Evolutionary conservation across 30 jellyfish, hydroid and myxozoan genomes (phyloP).

Genomic region (Hydra vulgaris): DNA sequence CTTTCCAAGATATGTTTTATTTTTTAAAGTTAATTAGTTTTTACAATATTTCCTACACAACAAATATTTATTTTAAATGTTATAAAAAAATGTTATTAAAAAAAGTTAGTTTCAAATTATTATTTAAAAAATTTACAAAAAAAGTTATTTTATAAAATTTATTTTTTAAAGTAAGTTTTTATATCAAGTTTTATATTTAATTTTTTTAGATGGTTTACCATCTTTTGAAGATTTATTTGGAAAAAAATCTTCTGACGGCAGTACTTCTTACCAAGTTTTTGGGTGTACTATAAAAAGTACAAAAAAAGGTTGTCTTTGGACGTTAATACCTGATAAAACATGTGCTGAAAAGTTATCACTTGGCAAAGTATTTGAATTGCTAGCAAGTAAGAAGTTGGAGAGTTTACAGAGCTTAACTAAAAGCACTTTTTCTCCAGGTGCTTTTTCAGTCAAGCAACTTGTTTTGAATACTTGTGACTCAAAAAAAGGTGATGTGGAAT

Average conservation of each 20-base stretch:
- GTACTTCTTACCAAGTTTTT: slow-evolving; percentile 3
- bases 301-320: background rate
- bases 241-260: slow-evolving; percentile 11
- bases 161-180: too few relatives aligned
- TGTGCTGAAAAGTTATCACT: slow-evolving; percentile 21
- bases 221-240: slow-evolving; percentile 9
- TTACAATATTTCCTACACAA: too few relatives aligned
- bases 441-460: background rate
- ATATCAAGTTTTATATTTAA: too few relatives aligned
- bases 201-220: too few relatives aligned
- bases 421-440: slow-evolving; percentile 9
- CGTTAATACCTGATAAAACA: slow-evolving; percentile 4
- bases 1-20: too few relatives aligned
- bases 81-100: too few relatives aligned
- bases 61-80: too few relatives aligned
- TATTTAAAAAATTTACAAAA: too few relatives aligned
- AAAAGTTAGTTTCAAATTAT: too few relatives aligned
- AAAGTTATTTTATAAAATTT: too few relatives aligned
- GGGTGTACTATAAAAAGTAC: slow-evolving; percentile 9
- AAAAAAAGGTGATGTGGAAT: slow-evolving; percentile 9
- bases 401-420: slow-evolving; percentile 4
- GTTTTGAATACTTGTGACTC: background rate
- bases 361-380: slow-evolving; percentile 2
- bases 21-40: too few relatives aligned
- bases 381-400: slow-evolving; percentile 5